Evolutionary conservation across 2,113 vertebrate species (phyloP), one percentile per base, ranked within the genome.

Genomic region (Neotoma lepida): DNA sequence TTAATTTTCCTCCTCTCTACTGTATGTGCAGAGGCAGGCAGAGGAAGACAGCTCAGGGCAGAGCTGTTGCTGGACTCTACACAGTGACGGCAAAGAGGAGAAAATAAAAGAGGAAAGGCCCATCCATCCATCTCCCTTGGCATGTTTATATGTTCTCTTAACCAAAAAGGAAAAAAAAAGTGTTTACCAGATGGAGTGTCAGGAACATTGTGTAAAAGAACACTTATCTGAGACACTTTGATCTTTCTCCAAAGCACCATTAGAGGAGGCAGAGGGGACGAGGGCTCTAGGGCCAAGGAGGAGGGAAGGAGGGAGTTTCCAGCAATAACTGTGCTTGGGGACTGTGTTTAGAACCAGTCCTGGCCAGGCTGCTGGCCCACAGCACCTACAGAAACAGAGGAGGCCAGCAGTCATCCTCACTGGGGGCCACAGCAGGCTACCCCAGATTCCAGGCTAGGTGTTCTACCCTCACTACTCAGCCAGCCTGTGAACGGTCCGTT

Each of bases 171-270:
- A 39, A 41, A 70, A 15, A 58, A 63, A 74, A 88, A 66, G 95
- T 97, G 97, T 98, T 98, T 98, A 98, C 98, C 97, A 97, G 98
- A 97, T 63, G 2, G 98, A 98, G 98, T 98, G 98, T 98, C 89
- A 33, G 98, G 98, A 98, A 98, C 97, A 97, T 93, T 98, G 97
- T 97, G 97, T 98, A 97, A 97, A 97, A 88, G 97, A 97, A 96
- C 97, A 96, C 98, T 98, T 98, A 97, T 98, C 98, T 96, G 95
- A 82, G 93, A 96, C 97, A 95, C 98, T 98, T 98, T 98, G 98
- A 98, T 98, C 98, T 98, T 96, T 86, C 96, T 71, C 97, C 86
- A 97, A 98, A 97, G 96, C 91, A 66, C 96, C 97, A 96, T 98
- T 97, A 98, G 98, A 63, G 20, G 92, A 91, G 95, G 54, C 96